These are phyloP conservation scores for Altica lythri DNA, from an alignment of 2,888 invertebrate species.

Conservation along the genomic window DNA sequence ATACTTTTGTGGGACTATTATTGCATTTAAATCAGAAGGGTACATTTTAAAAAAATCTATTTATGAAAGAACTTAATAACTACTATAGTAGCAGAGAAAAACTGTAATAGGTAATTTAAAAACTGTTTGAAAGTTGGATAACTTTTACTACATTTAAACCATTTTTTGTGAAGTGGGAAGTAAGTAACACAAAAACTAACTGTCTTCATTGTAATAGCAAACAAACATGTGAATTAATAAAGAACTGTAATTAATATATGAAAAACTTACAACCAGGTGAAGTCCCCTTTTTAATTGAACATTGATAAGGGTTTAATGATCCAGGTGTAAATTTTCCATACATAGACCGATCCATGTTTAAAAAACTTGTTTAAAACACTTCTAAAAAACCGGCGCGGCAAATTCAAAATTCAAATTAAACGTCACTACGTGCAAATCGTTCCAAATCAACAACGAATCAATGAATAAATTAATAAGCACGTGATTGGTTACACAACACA, in stretches of 20 bases:
- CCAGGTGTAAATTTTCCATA: slow-evolving; percentile 86
- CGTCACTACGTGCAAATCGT: slow-evolving; percentile 24
- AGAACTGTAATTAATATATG: neutral
- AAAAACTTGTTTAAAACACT: too few species aligned
- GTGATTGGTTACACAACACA: slow-evolving; percentile 22
- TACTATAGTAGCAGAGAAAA: too few species aligned
- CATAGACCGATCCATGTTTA: slow-evolving; percentile 89
- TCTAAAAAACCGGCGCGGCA: slow-evolving; percentile 33
- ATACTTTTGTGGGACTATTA: too few species aligned
- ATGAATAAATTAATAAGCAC: slow-evolving; percentile 24
- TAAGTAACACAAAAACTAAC: too few species aligned
- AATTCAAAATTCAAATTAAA: slow-evolving; percentile 41
- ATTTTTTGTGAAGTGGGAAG: too few species aligned
- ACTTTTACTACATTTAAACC: too few species aligned
- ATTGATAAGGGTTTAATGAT: slow-evolving; percentile 83
- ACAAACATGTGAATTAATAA: neutral
- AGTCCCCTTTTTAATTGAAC: slow-evolving; percentile 81
- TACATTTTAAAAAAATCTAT: too few species aligned
- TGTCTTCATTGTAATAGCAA: neutral
- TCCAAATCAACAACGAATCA: too few species aligned
- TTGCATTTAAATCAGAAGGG: too few species aligned
- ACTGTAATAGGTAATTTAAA: too few species aligned
- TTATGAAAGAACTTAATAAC: too few species aligned
- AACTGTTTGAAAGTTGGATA: too few species aligned
- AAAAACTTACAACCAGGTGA: slow-evolving; percentile 83